Evolutionary conservation across 2,888 invertebrate genomes (phyloP).

Genomic region (Acholoe squamosa): DNA sequence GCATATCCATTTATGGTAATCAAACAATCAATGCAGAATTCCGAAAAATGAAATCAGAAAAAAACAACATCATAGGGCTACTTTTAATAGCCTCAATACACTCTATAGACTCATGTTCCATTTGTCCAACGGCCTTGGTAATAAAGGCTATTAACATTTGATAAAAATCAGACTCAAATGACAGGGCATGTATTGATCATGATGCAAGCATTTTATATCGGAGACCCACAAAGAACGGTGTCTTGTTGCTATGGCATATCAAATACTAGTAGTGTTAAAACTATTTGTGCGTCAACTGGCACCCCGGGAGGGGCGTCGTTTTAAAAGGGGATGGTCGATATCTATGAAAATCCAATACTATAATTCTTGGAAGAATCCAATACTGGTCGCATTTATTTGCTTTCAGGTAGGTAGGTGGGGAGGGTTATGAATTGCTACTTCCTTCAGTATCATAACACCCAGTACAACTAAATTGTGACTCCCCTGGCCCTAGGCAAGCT

Average conservation of each 20-base stretch:
- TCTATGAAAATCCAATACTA: slow-evolving; percentile 24
- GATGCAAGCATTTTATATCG: too few species aligned
- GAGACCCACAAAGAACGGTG: too few species aligned
- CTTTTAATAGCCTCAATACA: too few species aligned
- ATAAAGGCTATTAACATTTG: too few species aligned
- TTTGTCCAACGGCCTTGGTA: too few species aligned
- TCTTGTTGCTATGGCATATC: not conserved
- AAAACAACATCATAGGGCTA: too few species aligned
- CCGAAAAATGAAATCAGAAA: too few species aligned
- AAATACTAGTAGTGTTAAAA: not conserved
- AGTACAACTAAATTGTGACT: not conserved
- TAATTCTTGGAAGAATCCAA: not conserved
- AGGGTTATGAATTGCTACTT: not conserved
- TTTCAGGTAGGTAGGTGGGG: not conserved
- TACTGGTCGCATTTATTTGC: not conserved
- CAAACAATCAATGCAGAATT: too few species aligned
- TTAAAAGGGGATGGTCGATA: slow-evolving; percentile 29
- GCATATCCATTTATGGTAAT: too few species aligned
- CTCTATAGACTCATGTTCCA: too few species aligned
- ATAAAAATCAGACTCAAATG: too few species aligned
- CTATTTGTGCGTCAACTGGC: not conserved
- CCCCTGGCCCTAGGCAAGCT: not conserved
- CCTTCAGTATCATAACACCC: slow-evolving; percentile 10
- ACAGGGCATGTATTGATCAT: too few species aligned
- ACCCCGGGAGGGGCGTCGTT: not conserved